Base-by-base conservation (phyloP, 2,797 vertebrate genomes). In the Anguilla anguilla region DNA sequence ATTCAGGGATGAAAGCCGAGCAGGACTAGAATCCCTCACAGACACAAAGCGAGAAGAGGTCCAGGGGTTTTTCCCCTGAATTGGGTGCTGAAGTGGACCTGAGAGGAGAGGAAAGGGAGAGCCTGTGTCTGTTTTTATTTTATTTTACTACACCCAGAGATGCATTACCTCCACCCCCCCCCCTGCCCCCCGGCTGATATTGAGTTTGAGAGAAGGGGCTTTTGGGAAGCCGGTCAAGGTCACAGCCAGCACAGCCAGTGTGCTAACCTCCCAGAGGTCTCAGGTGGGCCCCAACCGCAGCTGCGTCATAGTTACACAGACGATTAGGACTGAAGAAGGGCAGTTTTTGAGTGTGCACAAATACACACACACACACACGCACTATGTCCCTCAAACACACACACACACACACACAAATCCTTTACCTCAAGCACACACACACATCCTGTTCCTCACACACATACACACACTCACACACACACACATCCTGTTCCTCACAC, bases 391-490 rank as follows among this genome's bases (percentile, higher is more conserved):
- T 22, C 57, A 19, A 3, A 19, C 13, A 19, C 77, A 81, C 17
- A 81, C 77, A 81, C 35, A 81, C 17, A 19, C 77, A 81, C 35
- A n/a, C n/a, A n/a, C n/a, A n/a, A n/a, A n/a, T n/a, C n/a, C n/a
- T n/a, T n/a, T n/a, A n/a, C 31, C 31, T 35, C 31, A 35, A 35
- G 81, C 39, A 81, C 7, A 17, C 79, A 82, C 61, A 64, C 10
- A 64, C 59, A 64, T n/a, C n/a, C n/a, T n/a, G n/a, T n/a, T n/a
- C n/a, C n/a, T n/a, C 59, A 64, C 59, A 64, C 19, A 64, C 19
- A 22, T 15, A 64, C 59, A 22, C 59, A 64, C 15, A 22, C 57
- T 2, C 57, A 17, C 3, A 17, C 59, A 61, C 19, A 15, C 59
- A 61, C 10, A 22, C 59, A 17, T 13, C 15, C 57, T 61, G 2